Percentiles rank a stretch among this genome's conserved stretches.
Conservation (phyloP, 2,797 vertebrate genomes). For the Sebastes reedi region DNA sequence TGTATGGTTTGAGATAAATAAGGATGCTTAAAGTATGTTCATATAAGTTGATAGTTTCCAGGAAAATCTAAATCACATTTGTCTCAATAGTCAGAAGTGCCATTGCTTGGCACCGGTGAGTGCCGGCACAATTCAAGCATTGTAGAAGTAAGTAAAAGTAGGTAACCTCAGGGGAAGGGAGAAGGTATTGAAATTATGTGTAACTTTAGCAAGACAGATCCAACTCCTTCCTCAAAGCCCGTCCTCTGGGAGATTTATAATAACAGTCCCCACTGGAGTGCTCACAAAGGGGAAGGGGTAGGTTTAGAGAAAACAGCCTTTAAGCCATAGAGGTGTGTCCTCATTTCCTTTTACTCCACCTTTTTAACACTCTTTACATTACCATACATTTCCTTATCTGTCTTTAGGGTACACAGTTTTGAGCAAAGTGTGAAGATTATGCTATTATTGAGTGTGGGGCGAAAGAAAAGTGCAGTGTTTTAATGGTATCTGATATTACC, state of each 20-base stretch:
- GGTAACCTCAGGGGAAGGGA: slow-evolving; percentile 8
- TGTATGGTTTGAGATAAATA: background rate
- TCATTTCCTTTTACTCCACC: background rate
- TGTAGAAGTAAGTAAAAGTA: slow-evolving; percentile 6
- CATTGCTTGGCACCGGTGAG: background rate
- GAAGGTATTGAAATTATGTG: slow-evolving; percentile 15
- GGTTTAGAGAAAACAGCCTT: slow-evolving; percentile 22
- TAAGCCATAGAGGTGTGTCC: background rate
- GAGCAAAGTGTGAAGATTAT: slow-evolving; percentile 3
- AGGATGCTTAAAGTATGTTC: background rate
- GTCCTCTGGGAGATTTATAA: slow-evolving; percentile 21
- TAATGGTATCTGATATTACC: background rate
- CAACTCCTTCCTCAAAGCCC: slow-evolving; percentile 1
- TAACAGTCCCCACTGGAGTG: slow-evolving; percentile 3
- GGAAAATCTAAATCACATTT: background rate
- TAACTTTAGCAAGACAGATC: slow-evolving; percentile 13
- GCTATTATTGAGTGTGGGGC: background rate
- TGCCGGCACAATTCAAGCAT: background rate
- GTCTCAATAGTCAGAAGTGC: background rate
- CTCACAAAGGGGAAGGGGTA: slow-evolving; percentile 10
- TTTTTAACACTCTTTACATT: slow-evolving; percentile 7
- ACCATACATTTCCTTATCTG: slow-evolving; percentile 1
- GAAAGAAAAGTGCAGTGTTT: background rate
- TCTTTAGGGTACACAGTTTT: background rate
- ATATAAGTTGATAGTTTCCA: background rate